phyloP scores from a whole-genome alignment of 1,140 invertebrate genomes.

The Eriosoma lanigerum region DNA sequence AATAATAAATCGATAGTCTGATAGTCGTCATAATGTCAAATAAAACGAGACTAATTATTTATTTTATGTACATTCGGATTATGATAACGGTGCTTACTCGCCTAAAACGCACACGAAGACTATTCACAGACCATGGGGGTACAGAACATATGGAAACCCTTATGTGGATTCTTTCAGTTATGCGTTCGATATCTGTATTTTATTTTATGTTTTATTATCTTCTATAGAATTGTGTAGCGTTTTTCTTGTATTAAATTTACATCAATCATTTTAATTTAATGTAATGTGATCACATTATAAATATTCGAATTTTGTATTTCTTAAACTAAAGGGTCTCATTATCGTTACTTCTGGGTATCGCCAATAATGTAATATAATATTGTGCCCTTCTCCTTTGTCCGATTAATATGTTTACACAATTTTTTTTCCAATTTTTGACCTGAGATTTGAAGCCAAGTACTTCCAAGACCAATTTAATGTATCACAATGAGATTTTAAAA shows the following conservation, averaged over 20 bases:
- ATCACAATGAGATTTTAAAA: no score
- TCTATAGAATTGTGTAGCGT: background rate
- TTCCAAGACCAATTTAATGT: no score
- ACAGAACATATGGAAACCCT: background rate
- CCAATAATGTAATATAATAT: no score
- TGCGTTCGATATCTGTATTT: background rate
- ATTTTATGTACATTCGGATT: constrained; percentile 31
- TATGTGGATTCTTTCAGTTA: background rate
- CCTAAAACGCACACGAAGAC: background rate
- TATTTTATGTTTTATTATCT: background rate
- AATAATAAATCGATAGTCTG: background rate
- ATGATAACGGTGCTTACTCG: background rate
- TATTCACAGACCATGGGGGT: background rate
- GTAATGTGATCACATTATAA: constrained; percentile 4
- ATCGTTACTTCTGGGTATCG: background rate
- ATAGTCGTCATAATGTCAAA: background rate
- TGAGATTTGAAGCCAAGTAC: no score
- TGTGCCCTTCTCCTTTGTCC: background rate
- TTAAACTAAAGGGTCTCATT: background rate
- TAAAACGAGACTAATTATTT: background rate
- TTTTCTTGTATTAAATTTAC: background rate
- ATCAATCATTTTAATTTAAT: background rate
- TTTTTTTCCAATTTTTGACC: no score
- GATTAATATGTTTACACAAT: background rate
- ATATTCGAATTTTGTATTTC: background rate